A percentile compares a stretch with the other conserved stretches of the same genome.
phyloP scores from a whole-genome alignment of 2,113 vertebrate species.

The Saimiri boliviensis region DNA sequence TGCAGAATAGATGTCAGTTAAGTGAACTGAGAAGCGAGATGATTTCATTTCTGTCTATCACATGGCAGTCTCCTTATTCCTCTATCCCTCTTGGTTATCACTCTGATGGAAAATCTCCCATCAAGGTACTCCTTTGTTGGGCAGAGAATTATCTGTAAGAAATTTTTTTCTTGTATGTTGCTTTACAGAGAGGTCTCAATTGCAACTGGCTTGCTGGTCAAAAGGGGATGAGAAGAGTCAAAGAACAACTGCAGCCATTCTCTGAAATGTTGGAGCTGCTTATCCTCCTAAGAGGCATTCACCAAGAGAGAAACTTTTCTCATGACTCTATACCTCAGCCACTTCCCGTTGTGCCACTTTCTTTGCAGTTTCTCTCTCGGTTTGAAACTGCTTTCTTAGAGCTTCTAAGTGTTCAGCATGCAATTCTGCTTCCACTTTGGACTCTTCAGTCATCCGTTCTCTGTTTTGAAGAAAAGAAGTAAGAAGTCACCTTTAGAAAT shows the following conservation, averaged over 20 bases:
- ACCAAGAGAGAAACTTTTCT: neutral
- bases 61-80: neutral
- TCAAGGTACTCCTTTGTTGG: neutral
- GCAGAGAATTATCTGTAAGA: neutral
- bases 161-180: neutral
- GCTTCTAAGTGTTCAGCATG: conserved; percentile 75
- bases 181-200: neutral
- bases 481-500: neutral
- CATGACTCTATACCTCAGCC: conserved; percentile 70
- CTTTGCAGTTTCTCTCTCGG: conserved; percentile 75
- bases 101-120: neutral
- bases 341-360: conserved; percentile 77
- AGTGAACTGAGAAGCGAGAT: neutral
- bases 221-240: neutral
- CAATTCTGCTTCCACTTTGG: conserved; percentile 75
- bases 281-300: neutral
- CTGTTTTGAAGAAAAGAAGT: conserved; percentile 67
- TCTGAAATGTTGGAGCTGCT: too few species aligned
- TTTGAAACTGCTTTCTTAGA: conserved; percentile 82
- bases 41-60: neutral
- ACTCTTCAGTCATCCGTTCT: conserved; percentile 77
- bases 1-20: neutral
- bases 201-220: neutral
- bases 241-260: neutral
- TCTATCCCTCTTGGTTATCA: neutral